Conservation (phyloP, 2,888 invertebrate genomes). For the Deilephila porcellus region DNA sequence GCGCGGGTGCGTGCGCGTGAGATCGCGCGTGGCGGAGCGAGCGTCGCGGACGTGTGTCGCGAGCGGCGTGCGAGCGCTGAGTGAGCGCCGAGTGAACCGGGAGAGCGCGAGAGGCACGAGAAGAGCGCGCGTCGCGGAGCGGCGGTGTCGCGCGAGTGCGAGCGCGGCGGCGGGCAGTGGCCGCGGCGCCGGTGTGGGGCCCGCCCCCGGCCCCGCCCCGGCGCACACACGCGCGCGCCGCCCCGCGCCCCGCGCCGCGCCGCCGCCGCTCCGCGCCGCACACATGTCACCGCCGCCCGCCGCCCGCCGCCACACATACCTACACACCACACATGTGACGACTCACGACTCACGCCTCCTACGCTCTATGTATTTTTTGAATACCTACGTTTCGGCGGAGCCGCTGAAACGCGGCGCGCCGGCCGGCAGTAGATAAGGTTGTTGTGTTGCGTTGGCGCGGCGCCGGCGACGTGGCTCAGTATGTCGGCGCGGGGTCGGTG, state of each 20-base stretch:
- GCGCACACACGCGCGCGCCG: slow-evolving; percentile 61
- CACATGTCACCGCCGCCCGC: slow-evolving; percentile 62
- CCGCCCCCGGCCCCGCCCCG: slow-evolving; percentile 73
- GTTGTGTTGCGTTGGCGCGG: slow-evolving; percentile 10
- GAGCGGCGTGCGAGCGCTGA: slow-evolving; percentile 68
- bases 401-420: slow-evolving; percentile 30
- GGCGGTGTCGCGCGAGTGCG: slow-evolving; percentile 72
- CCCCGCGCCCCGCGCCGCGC: slow-evolving; percentile 57
- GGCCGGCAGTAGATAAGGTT: slow-evolving; percentile 13
- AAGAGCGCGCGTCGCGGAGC: slow-evolving; percentile 66
- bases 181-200: slow-evolving; percentile 64
- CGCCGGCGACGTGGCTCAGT: not conserved
- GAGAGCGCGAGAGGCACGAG: slow-evolving; percentile 36
- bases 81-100: slow-evolving; percentile 49
- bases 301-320: slow-evolving; percentile 63
- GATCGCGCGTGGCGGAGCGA: slow-evolving; percentile 56
- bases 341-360: slow-evolving; percentile 79
- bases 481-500: not conserved
- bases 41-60: slow-evolving; percentile 68
- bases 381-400: slow-evolving; percentile 61
- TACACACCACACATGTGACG: slow-evolving; percentile 77
- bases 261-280: slow-evolving; percentile 57
- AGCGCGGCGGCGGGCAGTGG: slow-evolving; percentile 60
- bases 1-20: slow-evolving; percentile 45
- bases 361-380: slow-evolving; percentile 71